These are phyloP conservation scores for Calephelis virginiensis DNA, from an alignment of 1,140 invertebrate species.

Conservation along the genomic window DNA sequence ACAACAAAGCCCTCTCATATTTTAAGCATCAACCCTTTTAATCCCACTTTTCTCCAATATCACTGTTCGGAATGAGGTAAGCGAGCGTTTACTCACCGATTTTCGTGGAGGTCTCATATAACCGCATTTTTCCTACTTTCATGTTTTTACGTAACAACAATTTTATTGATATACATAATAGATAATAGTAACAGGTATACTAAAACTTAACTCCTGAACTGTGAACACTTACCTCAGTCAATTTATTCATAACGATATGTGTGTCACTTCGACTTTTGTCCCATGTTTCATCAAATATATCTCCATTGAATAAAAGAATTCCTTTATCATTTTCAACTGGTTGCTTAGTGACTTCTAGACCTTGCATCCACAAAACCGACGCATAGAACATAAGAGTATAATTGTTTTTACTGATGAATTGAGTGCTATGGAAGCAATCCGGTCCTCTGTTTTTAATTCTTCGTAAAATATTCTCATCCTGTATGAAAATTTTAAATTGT, in stretches of 20 bases:
- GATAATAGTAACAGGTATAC: too few species aligned
- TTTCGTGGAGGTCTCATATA: too few species aligned
- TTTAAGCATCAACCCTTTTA: not conserved
- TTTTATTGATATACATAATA: too few species aligned
- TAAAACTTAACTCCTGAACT: too few species aligned
- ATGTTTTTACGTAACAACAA: too few species aligned
- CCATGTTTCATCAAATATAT: conserved; percentile 68
- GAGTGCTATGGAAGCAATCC: conserved; percentile 36
- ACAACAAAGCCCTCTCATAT: not conserved
- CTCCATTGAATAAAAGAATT: conserved; percentile 71
- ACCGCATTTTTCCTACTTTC: too few species aligned
- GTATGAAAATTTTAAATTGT: conserved; percentile 5
- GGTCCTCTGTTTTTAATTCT: conserved; percentile 67
- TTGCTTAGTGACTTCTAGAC: conserved; percentile 46
- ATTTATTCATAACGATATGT: conserved; percentile 47
- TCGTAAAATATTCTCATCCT: conserved; percentile 50
- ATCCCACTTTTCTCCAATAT: too few species aligned
- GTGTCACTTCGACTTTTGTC: conserved; percentile 50
- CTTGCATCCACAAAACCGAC: conserved; percentile 72
- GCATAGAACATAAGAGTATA: conserved; percentile 47
- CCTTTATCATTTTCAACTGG: conserved; percentile 60
- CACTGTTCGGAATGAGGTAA: too few species aligned
- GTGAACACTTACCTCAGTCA: conserved; percentile 42
- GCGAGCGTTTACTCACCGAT: too few species aligned
- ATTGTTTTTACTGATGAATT: conserved; percentile 32